These are phyloP conservation scores for Chloroceryle inda DNA, from an alignment of 2,797 vertebrate species.

Conservation along the genomic window DNA sequence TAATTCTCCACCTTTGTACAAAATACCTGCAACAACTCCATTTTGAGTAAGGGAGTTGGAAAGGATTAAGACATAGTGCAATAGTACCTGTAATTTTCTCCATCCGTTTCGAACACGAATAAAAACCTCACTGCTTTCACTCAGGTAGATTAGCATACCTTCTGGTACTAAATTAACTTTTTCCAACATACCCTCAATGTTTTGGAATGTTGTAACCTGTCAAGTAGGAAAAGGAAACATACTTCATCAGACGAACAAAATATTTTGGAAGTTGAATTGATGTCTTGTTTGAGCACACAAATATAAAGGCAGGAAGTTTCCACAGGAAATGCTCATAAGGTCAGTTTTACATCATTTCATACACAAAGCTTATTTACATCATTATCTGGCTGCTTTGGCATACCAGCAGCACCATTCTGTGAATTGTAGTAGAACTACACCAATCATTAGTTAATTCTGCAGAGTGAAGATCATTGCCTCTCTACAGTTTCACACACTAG, in stretches of 20 bases:
- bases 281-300: not conserved
- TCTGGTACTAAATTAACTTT: slow-evolving; percentile 84
- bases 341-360: not conserved
- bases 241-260: not conserved
- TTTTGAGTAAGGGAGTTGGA: not conserved
- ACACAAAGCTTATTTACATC: not conserved
- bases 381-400: not conserved
- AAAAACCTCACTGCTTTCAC: slow-evolving; percentile 86
- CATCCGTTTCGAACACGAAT: slow-evolving; percentile 92
- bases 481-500: not conserved
- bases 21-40: not conserved
- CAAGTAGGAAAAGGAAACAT: not conserved
- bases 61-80: not conserved
- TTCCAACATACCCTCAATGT: slow-evolving; percentile 87
- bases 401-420: not conserved
- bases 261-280: not conserved
- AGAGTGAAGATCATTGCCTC: not conserved
- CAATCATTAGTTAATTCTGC: not conserved
- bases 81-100: slow-evolving; percentile 92
- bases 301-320: not conserved
- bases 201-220: slow-evolving; percentile 86
- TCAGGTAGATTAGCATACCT: slow-evolving; percentile 88
- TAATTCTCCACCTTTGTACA: not conserved
- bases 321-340: not conserved
- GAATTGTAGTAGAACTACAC: not conserved